A percentile compares a stretch with the other conserved stretches of the same genome.
Evolutionary conservation across 2,113 vertebrate genomes (phyloP).

Genomic region (Sarotherodon lohbergeri): DNA sequence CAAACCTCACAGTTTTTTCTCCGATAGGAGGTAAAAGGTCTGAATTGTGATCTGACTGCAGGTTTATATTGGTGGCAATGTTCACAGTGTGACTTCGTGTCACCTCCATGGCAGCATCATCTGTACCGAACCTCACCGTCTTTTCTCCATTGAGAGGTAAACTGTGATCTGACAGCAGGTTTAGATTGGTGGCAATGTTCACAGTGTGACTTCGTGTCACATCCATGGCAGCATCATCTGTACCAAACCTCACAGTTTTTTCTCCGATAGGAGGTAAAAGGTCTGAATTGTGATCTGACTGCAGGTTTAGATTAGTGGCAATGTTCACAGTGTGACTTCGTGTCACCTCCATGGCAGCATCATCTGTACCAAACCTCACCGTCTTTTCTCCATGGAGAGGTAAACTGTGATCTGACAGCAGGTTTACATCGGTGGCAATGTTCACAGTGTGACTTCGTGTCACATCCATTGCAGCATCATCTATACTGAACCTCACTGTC

Average conservation of each 20-base stretch:
- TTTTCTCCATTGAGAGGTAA: accelerated
- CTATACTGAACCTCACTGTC: neutral
- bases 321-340: neutral
- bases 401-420: neutral
- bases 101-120: neutral
- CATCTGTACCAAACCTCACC: neutral
- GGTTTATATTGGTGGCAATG: neutral
- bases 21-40: neutral
- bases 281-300: neutral
- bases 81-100: neutral
- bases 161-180: neutral
- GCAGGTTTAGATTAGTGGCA: accelerated
- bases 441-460: neutral
- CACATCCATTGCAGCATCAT: neutral
- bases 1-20: slow-evolving; percentile 6
- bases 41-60: neutral
- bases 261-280: accelerated
- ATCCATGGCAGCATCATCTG: neutral
- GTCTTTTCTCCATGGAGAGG: neutral
- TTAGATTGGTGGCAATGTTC: neutral
- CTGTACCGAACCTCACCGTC: neutral
- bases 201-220: neutral
- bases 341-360: neutral
- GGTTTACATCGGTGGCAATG: neutral
- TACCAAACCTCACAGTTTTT: neutral